Base-by-base conservation (phyloP, 2,888 invertebrate genomes). In the Acleris sparsana region DNA sequence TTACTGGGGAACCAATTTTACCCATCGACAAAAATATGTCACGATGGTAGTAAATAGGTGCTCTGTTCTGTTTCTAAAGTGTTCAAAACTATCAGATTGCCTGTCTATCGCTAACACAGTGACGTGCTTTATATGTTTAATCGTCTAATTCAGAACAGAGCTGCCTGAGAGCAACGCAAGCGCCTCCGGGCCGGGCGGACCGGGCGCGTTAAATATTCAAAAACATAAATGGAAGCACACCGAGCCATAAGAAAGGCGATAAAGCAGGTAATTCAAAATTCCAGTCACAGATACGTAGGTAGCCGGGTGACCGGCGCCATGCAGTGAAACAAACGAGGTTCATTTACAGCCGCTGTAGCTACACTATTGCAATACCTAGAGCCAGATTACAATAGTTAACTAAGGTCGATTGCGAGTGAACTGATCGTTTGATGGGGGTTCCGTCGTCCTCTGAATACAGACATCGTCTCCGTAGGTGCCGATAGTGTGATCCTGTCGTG, bases 231-330 rank as follows among this genome's bases (percentile, higher is more conserved):
- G 79, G 73, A 89, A 90, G 90, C 91, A 92, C 92, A 93, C 88
- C 85, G 88, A 93, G 89, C 88, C 89, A 89, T 88, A 85, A 83
- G 86, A 83, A 86, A 87, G 86, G 89, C 87, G 83, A 84, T 81
- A 86, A 88, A 90, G 88, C 89, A 88, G 87, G 87, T 88, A 84
- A 82, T 82, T 86, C 83, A 85, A 89, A 90, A 88, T 84, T 84
- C 86, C 89, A 91, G 89, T 91, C 90, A 90, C 91, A 91, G 89
- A 82, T 79, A 71, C 65, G 65, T 55, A 64, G 65, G 65, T 65
- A 55, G 64, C 59, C 61, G 55, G 39, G 61, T n/a, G 51, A 56
- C 55, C 60, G 51, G 81, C 80, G 83, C 83, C 87, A 88, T 88
- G 89, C 89, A 86, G 84, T 82, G 85, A 72, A 68, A 61, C 39